phyloP scores from a whole-genome alignment of 2,888 invertebrate genomes.

The Trachelus tabidus region DNA sequence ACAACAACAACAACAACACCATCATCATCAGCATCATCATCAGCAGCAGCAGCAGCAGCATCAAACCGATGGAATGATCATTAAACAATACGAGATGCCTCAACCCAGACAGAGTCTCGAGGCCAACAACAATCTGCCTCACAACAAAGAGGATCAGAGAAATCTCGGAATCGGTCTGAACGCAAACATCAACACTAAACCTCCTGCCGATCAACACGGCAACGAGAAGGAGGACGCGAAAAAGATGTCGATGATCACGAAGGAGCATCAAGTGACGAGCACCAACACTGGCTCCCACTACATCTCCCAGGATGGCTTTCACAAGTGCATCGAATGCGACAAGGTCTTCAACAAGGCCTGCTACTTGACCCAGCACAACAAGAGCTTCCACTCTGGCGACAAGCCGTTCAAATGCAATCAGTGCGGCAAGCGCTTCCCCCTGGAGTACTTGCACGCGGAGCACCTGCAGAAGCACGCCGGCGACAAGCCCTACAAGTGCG shows the following conservation, averaged over 20 bases:
- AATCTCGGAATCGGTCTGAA: slow-evolving; percentile 13
- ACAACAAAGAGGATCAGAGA: slow-evolving; percentile 22
- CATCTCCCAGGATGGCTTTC: slow-evolving; percentile 59
- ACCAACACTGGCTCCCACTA: slow-evolving; percentile 48
- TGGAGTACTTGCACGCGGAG: slow-evolving; percentile 76
- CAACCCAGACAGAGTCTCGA: slow-evolving; percentile 32
- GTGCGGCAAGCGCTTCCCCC: slow-evolving; percentile 87
- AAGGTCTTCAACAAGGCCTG: slow-evolving; percentile 88
- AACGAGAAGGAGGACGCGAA: slow-evolving; percentile 8
- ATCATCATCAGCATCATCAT: slow-evolving; percentile 30
- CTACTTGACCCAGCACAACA: slow-evolving; percentile 91
- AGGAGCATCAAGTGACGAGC: slow-evolving; percentile 51
- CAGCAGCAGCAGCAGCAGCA: not conserved
- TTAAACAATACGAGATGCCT: slow-evolving; percentile 27
- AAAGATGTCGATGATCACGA: slow-evolving; percentile 30
- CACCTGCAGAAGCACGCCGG: slow-evolving; percentile 84
- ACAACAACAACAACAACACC: slow-evolving; percentile 29
- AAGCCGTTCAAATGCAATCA: slow-evolving; percentile 87
- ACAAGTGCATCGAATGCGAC: slow-evolving; percentile 85
- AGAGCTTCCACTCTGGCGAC: slow-evolving; percentile 87
- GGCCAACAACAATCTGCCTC: slow-evolving; percentile 52
- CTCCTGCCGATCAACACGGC: slow-evolving; percentile 3
- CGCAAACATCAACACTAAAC: slow-evolving; percentile 8
- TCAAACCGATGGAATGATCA: slow-evolving; percentile 39
- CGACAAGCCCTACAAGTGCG: slow-evolving; percentile 89